Percentiles rank a stretch among this genome's conserved stretches.
Conservation (phyloP, 92 coral and sea anemone species). For the Siderastrea siderea region DNA sequence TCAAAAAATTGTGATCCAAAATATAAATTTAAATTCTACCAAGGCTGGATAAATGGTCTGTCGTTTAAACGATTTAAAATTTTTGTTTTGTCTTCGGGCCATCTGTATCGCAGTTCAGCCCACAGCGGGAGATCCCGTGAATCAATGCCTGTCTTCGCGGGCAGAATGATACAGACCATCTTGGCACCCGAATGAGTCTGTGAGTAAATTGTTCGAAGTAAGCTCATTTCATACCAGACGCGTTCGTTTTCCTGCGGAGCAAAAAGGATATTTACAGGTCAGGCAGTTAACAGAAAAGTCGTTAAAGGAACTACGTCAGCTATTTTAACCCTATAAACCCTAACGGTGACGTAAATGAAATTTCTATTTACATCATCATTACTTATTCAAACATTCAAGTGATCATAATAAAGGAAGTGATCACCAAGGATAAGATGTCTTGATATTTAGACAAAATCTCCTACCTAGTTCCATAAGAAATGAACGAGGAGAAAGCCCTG, state of each 20-base stretch:
- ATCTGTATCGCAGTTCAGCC: constrained; percentile 49
- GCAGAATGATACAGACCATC: constrained; percentile 43
- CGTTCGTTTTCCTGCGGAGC: constrained; percentile 22
- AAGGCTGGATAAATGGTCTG: constrained; percentile 32
- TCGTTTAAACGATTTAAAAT: constrained; percentile 46
- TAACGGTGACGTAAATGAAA: too few relatives aligned
- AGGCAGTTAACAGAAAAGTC: too few relatives aligned
- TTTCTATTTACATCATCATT: too few relatives aligned
- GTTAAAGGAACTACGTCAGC: too few relatives aligned
- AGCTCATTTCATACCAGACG: constrained; percentile 40
- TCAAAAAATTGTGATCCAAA: not conserved
- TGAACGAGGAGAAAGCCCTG: too few relatives aligned
- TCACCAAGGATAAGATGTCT: too few relatives aligned
- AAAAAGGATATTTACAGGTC: not conserved
- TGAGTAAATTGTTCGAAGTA: constrained; percentile 28
- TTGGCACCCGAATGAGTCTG: constrained; percentile 46
- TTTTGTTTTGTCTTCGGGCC: constrained; percentile 44
- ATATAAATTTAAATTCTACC: not conserved
- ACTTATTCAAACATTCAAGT: too few relatives aligned
- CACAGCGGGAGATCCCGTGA: constrained; percentile 45
- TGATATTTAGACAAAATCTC: too few relatives aligned
- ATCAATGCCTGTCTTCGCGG: not conserved
- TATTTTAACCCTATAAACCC: too few relatives aligned
- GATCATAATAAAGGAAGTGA: too few relatives aligned
- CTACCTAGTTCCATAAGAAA: too few relatives aligned